Conservation (phyloP, 2,113 vertebrate genomes). For the Albula glossodonta region DNA sequence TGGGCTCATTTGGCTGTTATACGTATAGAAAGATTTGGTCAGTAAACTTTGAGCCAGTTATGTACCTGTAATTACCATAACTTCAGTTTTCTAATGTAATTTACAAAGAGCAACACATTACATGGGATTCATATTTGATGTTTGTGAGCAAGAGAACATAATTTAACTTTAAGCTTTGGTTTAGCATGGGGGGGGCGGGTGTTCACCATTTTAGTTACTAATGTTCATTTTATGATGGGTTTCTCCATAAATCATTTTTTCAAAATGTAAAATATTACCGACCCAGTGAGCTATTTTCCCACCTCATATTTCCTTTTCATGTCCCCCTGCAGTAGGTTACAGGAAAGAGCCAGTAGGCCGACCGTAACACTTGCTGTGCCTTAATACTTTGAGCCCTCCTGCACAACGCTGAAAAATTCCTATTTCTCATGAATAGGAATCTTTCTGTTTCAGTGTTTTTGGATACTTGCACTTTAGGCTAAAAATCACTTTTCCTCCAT, state of each 20-base stretch:
- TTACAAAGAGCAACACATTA: not conserved
- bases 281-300: not conserved
- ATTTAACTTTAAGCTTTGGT: not conserved
- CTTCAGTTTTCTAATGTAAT: not conserved
- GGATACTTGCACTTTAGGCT: conserved; percentile 3
- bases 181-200: not conserved
- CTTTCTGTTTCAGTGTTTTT: conserved; percentile 4
- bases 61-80: not conserved
- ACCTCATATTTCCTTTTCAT: not conserved
- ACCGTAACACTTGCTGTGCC: conserved; percentile 74
- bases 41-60: not conserved
- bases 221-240: not conserved
- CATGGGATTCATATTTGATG: not conserved
- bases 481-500: not conserved
- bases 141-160: not conserved
- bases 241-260: not conserved
- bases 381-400: conserved; percentile 70
- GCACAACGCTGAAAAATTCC: conserved; percentile 51
- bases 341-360: conserved; percentile 3
- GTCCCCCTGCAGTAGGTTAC: not conserved
- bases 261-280: not conserved
- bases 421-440: not conserved
- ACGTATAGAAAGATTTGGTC: not conserved
- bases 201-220: not conserved
- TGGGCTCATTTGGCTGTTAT: too few relatives aligned